Evolutionary conservation across 2,113 vertebrate species (phyloP).

Genomic region (Austrofundulus limnaeus): DNA sequence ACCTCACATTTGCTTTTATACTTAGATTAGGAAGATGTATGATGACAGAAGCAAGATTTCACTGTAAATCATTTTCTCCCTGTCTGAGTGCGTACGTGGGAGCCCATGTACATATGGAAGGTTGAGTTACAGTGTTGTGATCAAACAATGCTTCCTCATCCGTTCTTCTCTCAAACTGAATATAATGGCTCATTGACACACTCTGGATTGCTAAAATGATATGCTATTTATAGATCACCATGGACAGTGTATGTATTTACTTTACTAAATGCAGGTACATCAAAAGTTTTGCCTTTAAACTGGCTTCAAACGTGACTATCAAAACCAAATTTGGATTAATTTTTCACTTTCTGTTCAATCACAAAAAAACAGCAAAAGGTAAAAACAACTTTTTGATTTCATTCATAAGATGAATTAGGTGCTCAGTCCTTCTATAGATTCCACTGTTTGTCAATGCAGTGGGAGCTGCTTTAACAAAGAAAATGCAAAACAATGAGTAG

Average conservation of each 20-base stretch:
- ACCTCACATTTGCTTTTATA: constrained; percentile 25
- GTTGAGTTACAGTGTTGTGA: constrained; percentile 29
- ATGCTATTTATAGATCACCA: not conserved
- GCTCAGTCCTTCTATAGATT: constrained; percentile 1
- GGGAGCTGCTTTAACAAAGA: constrained; percentile 19
- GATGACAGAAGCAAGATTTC: constrained; percentile 6
- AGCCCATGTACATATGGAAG: not conserved
- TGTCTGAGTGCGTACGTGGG: constrained; percentile 6
- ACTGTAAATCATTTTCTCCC: constrained; percentile 35
- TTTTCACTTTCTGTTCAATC: not conserved
- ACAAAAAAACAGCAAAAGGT: not conserved
- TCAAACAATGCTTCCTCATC: constrained; percentile 57
- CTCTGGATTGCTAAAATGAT: constrained; percentile 33
- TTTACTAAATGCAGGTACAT: not conserved
- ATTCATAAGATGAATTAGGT: constrained; percentile 9
- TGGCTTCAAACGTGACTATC: not conserved
- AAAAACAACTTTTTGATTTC: not conserved
- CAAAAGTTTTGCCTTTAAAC: not conserved
- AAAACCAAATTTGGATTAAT: not conserved
- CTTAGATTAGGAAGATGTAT: constrained; percentile 33
- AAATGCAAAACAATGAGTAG: constrained; percentile 7
- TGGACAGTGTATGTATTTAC: not conserved
- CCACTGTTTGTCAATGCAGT: not conserved
- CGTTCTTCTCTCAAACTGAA: constrained; percentile 38
- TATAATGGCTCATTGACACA: constrained; percentile 44